Conservation (phyloP, 2,113 vertebrate species). For the Octodon degus region DNA sequence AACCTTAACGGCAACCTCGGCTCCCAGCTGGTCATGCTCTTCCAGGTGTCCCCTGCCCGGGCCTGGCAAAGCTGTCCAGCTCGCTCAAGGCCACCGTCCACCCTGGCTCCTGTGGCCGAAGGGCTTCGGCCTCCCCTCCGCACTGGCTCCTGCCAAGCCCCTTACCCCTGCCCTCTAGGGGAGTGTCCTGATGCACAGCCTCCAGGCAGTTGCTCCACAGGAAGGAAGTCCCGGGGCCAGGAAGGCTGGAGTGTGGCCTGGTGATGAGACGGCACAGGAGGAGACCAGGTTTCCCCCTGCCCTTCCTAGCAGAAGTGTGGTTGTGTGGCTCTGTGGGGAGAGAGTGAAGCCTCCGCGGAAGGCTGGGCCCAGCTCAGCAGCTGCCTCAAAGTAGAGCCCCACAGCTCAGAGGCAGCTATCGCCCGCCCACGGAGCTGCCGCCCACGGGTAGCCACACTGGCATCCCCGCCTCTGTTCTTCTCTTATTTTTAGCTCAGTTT, state of each 20-base stretch:
- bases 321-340: accelerated
- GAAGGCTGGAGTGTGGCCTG: background rate
- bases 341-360: background rate
- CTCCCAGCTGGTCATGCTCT: background rate
- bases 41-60: accelerated
- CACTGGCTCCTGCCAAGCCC: background rate
- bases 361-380: background rate
- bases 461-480: accelerated
- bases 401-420: accelerated
- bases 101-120: background rate
- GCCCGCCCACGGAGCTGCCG: background rate
- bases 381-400: background rate
- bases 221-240: background rate
- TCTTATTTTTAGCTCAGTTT: background rate
- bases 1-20: background rate
- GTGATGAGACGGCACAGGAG: background rate
- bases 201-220: background rate
- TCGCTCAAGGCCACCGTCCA: background rate
- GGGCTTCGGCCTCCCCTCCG: background rate
- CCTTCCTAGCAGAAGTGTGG: background rate
- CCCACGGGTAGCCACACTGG: accelerated
- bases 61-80: background rate
- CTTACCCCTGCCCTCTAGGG: background rate
- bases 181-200: background rate
- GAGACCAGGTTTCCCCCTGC: accelerated